A percentile compares a stretch with the other conserved stretches of the same genome.
Conservation (phyloP, 1,140 invertebrate species). For the Dreissena polymorpha region DNA sequence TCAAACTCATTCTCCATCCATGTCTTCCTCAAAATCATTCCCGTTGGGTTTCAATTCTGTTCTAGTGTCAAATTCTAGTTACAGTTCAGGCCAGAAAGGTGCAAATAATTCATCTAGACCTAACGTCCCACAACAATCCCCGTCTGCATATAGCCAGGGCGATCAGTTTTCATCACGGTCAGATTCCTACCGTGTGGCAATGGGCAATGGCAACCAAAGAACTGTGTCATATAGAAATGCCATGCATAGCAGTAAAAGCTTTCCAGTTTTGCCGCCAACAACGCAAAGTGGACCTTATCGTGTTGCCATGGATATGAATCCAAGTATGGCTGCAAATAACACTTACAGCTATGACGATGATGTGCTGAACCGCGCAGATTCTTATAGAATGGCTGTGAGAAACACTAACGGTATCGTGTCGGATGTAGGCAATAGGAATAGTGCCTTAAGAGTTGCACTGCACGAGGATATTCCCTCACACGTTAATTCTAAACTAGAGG, state of each 20-base stretch:
- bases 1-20: conserved; percentile 9
- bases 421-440: conserved; percentile 60
- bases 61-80: conserved; percentile 41
- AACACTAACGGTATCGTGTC: conserved; percentile 66
- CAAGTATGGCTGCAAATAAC: conserved; percentile 35
- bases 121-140: background rate
- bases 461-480: conserved; percentile 59
- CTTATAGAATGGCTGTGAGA: conserved; percentile 71
- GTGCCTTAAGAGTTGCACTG: conserved; percentile 68
- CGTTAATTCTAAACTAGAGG: conserved; percentile 63
- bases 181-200: conserved; percentile 72
- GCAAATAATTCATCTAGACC: conserved; percentile 11
- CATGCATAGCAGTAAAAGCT: conserved; percentile 61
- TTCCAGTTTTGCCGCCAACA: conserved; percentile 55
- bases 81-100: conserved; percentile 23
- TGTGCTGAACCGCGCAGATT: conserved; percentile 66
- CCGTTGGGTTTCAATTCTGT: conserved; percentile 45
- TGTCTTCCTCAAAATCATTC: conserved; percentile 50
- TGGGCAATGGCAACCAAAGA: conserved; percentile 48
- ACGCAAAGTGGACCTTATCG: conserved; percentile 52
- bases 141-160: too few relatives aligned
- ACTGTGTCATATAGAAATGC: conserved; percentile 60
- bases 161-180: conserved; percentile 43
- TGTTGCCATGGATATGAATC: conserved; percentile 55
- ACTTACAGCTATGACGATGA: conserved; percentile 28